phyloP scores from a whole-genome alignment of 1,140 invertebrate species.

The Drosophila oshimai region DNA sequence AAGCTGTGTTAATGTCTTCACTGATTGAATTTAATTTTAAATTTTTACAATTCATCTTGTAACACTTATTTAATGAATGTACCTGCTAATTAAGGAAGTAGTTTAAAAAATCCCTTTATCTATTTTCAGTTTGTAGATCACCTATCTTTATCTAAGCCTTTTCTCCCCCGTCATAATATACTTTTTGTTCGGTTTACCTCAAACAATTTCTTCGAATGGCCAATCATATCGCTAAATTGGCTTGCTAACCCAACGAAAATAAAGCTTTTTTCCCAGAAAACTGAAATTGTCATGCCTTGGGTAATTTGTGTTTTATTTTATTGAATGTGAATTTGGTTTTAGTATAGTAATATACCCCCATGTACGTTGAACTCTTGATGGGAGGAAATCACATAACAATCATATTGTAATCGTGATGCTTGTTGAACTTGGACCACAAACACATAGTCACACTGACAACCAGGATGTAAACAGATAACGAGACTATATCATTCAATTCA shows the following conservation, averaged over 20 bases:
- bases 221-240: constrained; percentile 36
- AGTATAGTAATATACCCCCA: neutral
- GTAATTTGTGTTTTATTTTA: constrained; percentile 7
- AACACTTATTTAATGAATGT: too few relatives aligned
- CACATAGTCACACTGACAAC: constrained; percentile 8
- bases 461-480: constrained; percentile 35
- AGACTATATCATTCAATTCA: constrained; percentile 6
- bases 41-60: too few relatives aligned
- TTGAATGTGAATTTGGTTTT: neutral
- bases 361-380: neutral
- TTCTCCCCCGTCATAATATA: neutral
- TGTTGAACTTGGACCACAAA: constrained; percentile 20
- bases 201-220: constrained; percentile 40
- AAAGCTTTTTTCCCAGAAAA: constrained; percentile 35
- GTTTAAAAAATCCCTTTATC: too few relatives aligned
- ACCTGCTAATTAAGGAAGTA: too few relatives aligned
- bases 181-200: constrained; percentile 14
- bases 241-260: constrained; percentile 24
- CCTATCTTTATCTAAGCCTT: neutral
- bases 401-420: neutral
- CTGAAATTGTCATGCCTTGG: constrained; percentile 28
- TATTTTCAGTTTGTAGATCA: too few relatives aligned
- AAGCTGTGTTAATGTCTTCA: too few relatives aligned
- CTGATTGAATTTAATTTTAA: too few relatives aligned
- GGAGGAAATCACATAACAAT: constrained; percentile 9